These are phyloP conservation scores for Phaenicophaeus curvirostris DNA, from an alignment of 2,797 vertebrate genomes.

Conservation along the genomic window DNA sequence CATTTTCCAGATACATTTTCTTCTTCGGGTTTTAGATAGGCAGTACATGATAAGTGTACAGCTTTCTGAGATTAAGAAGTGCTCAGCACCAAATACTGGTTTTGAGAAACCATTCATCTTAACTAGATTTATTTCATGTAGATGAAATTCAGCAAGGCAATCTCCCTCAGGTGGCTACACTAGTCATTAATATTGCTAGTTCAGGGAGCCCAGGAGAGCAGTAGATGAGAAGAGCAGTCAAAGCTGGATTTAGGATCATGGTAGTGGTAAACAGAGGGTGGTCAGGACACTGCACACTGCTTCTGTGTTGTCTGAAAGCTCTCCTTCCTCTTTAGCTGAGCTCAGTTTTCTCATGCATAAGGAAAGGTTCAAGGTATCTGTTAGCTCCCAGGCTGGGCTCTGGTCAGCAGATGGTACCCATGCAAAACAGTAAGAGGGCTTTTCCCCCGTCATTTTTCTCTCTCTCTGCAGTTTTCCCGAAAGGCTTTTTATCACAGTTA, in stretches of 20 bases:
- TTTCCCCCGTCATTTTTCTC: neutral
- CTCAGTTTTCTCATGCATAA: neutral
- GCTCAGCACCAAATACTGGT: neutral
- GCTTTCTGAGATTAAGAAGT: neutral
- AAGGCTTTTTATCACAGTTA: neutral
- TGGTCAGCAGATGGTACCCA: neutral
- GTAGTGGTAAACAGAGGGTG: neutral
- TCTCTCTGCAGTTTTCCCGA: neutral
- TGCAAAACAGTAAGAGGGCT: neutral
- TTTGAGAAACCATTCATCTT: neutral
- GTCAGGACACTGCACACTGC: rapidly evolving
- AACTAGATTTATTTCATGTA: neutral
- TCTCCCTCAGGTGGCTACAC: neutral
- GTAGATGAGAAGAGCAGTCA: neutral
- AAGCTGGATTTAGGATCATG: neutral
- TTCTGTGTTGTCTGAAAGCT: neutral
- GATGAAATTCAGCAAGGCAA: neutral
- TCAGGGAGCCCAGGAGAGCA: neutral
- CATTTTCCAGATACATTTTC: neutral
- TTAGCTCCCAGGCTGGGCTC: neutral
- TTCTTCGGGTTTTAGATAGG: neutral
- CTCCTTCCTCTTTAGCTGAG: neutral
- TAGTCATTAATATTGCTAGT: neutral
- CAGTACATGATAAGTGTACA: neutral
- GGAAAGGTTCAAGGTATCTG: neutral